Percentiles rank a stretch among this genome's conserved stretches.
These are phyloP conservation scores for Pasiphila rectangulata DNA, from an alignment of 2,888 invertebrate species.

Conservation along the genomic window DNA sequence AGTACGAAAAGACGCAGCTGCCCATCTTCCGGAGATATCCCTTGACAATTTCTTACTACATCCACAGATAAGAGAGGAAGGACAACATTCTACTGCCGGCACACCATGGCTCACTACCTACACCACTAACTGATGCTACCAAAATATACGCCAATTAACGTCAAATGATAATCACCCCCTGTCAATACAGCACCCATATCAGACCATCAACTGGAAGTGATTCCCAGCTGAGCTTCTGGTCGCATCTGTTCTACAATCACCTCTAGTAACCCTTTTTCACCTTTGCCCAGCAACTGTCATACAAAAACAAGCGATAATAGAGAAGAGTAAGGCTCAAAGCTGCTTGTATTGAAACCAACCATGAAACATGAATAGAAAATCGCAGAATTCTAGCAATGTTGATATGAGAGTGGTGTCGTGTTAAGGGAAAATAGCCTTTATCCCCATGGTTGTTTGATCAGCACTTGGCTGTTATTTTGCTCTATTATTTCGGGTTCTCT, in stretches of 20 bases:
- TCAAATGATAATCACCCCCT: neutral
- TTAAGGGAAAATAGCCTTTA: constrained; percentile 23
- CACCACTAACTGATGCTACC: too few relatives aligned
- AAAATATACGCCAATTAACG: neutral
- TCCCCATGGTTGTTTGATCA: constrained; percentile 7
- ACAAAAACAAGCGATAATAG: too few relatives aligned
- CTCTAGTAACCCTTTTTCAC: constrained; percentile 50
- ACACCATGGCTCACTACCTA: too few relatives aligned
- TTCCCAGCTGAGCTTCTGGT: constrained; percentile 12
- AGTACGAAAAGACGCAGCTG: too few relatives aligned
- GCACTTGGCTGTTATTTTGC: constrained; percentile 21
- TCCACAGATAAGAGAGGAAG: too few relatives aligned
- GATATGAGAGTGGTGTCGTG: constrained; percentile 40
- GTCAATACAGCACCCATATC: constrained; percentile 11
- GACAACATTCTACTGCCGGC: too few relatives aligned
- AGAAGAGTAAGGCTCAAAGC: too few relatives aligned
- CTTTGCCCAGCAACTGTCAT: constrained; percentile 16
- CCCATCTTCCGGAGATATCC: too few relatives aligned
- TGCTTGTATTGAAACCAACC: too few relatives aligned
- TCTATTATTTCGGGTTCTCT: constrained; percentile 30
- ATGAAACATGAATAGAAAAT: too few relatives aligned
- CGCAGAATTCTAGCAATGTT: too few relatives aligned
- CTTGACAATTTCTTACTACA: too few relatives aligned
- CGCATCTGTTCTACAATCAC: constrained; percentile 20
- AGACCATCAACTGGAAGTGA: constrained; percentile 15